Conservation (phyloP, 2,113 vertebrate genomes). For the Terrapene triunguis region DNA sequence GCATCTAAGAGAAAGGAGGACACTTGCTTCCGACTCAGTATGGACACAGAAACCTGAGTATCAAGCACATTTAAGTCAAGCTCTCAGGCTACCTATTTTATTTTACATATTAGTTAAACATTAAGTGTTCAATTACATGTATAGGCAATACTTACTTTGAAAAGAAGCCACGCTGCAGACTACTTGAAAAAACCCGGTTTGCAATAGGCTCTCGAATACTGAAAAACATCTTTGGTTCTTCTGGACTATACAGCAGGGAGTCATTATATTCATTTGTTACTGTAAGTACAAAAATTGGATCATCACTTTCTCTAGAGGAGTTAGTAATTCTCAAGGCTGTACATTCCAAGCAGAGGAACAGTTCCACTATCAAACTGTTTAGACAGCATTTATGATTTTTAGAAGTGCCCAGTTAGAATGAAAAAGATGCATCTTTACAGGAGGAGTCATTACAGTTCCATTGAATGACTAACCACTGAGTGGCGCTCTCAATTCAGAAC, state of each 20-base stretch:
- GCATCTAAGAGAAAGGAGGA: not conserved
- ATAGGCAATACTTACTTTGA: conserved; percentile 87
- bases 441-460: not conserved
- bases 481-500: not conserved
- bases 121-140: not conserved
- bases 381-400: not conserved
- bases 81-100: not conserved
- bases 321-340: not conserved
- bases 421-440: not conserved
- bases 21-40: not conserved
- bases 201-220: conserved; percentile 96
- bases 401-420: not conserved
- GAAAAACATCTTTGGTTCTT: conserved; percentile 92
- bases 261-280: conserved; percentile 94
- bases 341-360: not conserved
- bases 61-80: not conserved
- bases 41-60: not conserved
- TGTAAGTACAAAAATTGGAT: conserved; percentile 64
- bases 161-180: conserved; percentile 92
- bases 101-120: not conserved
- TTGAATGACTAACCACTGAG: not conserved
- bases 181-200: conserved; percentile 95
- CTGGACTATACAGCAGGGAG: conserved; percentile 91
- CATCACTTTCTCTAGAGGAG: conserved; percentile 33
- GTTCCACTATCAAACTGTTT: not conserved